Conservation (phyloP, 35 echinoderm and acorn worm genomes). For the Stichopus chloronotus region DNA sequence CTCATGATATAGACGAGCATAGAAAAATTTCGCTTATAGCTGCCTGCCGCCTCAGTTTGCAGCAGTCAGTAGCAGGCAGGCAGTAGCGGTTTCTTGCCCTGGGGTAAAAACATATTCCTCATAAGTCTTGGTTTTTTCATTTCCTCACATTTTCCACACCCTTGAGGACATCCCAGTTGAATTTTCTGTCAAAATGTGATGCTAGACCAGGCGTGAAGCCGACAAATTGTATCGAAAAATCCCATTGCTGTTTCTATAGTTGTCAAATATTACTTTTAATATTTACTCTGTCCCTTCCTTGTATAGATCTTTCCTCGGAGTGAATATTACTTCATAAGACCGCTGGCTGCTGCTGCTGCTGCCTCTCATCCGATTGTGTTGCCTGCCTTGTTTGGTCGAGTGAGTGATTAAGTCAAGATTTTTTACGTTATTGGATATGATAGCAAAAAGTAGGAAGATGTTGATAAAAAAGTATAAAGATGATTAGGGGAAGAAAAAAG, state of each 20-base stretch:
- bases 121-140: constrained; percentile 25
- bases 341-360: neutral
- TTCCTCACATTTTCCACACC: constrained; percentile 28
- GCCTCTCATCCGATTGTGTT: neutral
- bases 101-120: constrained; percentile 35
- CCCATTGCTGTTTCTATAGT: constrained; percentile 30
- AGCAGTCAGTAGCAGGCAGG: neutral
- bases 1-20: constrained; percentile 7
- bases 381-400: constrained; percentile 22
- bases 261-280: constrained; percentile 52
- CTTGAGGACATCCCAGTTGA: constrained; percentile 15
- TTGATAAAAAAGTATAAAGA: neutral
- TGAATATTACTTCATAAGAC: constrained; percentile 45
- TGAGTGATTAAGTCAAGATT: constrained; percentile 47
- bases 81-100: neutral
- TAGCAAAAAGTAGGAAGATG: constrained; percentile 2
- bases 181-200: constrained; percentile 46
- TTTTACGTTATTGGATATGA: constrained; percentile 36
- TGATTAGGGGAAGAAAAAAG: neutral
- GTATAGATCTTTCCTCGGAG: neutral
- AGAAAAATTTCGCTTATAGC: neutral
- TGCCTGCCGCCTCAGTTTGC: neutral
- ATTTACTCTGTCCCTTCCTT: constrained; percentile 16
- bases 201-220: constrained; percentile 23
- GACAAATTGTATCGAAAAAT: constrained; percentile 54